Base-by-base conservation (phyloP, 2,113 vertebrate genomes). In the Bostrychus sinensis region DNA sequence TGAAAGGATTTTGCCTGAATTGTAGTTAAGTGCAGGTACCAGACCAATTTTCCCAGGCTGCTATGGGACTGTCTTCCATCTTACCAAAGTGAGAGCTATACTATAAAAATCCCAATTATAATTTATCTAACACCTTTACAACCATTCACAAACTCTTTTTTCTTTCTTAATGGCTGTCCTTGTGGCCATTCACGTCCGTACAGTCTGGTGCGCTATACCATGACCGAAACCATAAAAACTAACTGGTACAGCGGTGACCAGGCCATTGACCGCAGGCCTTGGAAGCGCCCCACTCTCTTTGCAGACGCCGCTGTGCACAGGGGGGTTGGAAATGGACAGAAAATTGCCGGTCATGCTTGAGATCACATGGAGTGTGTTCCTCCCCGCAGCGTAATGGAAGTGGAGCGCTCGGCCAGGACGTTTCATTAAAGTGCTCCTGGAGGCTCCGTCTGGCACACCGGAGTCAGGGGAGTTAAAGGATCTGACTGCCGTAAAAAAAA, bases 321-420 rank as follows among this genome's bases (percentile, higher is more conserved):
- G 38, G 12, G 1, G 1, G 19, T 38, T 56, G 25, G 60, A 75
- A 82, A 77, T 83, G 83, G 84, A 70, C 53, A 77, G 75, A 73
- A 85, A 83, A 64, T 82, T 74, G 66, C 63, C 62, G 66, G 84
- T 86, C 82, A 89, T 81, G 85, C 85, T 80, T 72, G 69, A 86
- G 60, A 70, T 77, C 62, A 74, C 71, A 60, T 65, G 41, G 70
- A 88, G 79, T 83, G 63, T 45, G 78, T 76, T 80, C 67, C 67
- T 56, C 20, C 63, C 65, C 13, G 14, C 11, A 5, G 70, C 56
- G 82, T 88, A 88, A 83, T 82, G 78, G 75, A 80, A 63, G 50
- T 75, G 80, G 70, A 53, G 77, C 54, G 43, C 81, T 80, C 69
- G 42, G 66, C 70, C 67, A 65, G 75, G 78, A 84, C 48, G 22